Evolutionary conservation across 1,140 invertebrate genomes (phyloP).

Genomic region (Temnothorax longispinosus): DNA sequence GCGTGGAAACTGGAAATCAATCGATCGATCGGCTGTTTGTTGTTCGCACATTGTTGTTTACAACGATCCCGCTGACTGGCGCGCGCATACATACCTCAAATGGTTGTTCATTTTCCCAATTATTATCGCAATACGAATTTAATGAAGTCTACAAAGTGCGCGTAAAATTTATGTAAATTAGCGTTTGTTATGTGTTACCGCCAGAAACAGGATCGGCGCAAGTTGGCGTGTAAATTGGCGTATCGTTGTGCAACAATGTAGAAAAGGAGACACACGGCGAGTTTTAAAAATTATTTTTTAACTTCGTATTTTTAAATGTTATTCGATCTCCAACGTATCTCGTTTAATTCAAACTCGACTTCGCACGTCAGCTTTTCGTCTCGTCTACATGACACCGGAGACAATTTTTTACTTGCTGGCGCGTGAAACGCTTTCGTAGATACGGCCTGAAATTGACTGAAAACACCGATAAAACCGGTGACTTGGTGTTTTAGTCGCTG

Average conservation of each 20-base stretch:
- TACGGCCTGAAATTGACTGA: conserved; percentile 54
- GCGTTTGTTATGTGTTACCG: not conserved
- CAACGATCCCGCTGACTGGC: not conserved
- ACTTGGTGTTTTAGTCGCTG: conserved; percentile 52
- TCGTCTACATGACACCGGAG: not conserved
- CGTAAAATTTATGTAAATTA: conserved; percentile 23
- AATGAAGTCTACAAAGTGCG: conserved; percentile 2
- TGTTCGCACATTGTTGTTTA: conserved; percentile 3
- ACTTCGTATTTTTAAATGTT: not conserved
- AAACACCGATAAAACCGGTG: conserved; percentile 55
- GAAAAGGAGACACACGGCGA: not conserved
- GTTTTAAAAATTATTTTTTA: not conserved
- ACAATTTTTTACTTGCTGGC: conserved; percentile 55
- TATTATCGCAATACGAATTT: conserved; percentile 42
- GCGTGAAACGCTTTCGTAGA: conserved; percentile 52
- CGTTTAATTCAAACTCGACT: conserved; percentile 6
- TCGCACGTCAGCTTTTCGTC: conserved; percentile 16
- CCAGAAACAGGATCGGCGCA: not conserved
- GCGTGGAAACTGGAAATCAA: not conserved
- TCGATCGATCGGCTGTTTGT: not conserved
- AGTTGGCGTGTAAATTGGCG: not conserved
- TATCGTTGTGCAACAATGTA: too few relatives aligned
- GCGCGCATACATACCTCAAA: not conserved
- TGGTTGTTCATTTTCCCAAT: conserved; percentile 10
- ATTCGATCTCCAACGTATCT: not conserved